These are phyloP conservation scores for Drosophila anomalata DNA, from an alignment of 2,888 invertebrate genomes.

Conservation along the genomic window DNA sequence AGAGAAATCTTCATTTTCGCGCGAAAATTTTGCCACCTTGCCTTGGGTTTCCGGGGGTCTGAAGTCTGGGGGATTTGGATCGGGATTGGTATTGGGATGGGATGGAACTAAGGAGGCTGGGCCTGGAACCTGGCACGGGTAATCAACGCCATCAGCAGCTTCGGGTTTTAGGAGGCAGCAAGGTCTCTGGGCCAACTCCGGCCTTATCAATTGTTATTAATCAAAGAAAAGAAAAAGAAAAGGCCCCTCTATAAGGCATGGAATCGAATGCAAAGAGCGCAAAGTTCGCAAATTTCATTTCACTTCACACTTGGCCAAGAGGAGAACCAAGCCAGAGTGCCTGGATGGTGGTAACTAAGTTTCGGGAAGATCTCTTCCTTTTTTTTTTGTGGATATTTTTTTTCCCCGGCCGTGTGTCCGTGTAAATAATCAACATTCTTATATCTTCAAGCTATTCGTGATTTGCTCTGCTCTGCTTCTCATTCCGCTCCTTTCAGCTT, in stretches of 20 bases:
- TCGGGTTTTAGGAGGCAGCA: slow-evolving; percentile 20
- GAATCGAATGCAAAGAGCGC: slow-evolving; percentile 67
- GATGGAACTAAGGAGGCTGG: slow-evolving; percentile 22
- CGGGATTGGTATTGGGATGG: slow-evolving; percentile 2
- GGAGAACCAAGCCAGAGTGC: neutral
- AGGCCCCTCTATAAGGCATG: slow-evolving; percentile 17
- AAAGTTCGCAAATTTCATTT: slow-evolving; percentile 75
- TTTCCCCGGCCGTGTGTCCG: slow-evolving; percentile 39
- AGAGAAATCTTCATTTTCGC: slow-evolving; percentile 77
- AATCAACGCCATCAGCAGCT: slow-evolving; percentile 74
- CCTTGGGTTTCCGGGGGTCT: slow-evolving; percentile 32
- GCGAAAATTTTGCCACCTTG: slow-evolving; percentile 76
- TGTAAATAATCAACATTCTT: slow-evolving; percentile 79
- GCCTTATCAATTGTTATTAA: slow-evolving; percentile 80
- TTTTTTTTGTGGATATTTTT: neutral
- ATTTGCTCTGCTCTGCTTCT: slow-evolving; percentile 60
- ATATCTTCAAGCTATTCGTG: slow-evolving; percentile 76
- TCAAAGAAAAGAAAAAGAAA: slow-evolving; percentile 68
- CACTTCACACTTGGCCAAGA: slow-evolving; percentile 55
- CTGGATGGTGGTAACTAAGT: slow-evolving; percentile 1
- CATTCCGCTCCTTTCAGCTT: slow-evolving; percentile 7
- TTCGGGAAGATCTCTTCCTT: slow-evolving; percentile 15
- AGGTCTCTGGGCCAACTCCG: slow-evolving; percentile 29
- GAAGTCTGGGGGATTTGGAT: slow-evolving; percentile 15
- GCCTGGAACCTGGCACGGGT: slow-evolving; percentile 28